Conservation (phyloP, 2,888 invertebrate genomes). For the Asteroscopus sphinx region DNA sequence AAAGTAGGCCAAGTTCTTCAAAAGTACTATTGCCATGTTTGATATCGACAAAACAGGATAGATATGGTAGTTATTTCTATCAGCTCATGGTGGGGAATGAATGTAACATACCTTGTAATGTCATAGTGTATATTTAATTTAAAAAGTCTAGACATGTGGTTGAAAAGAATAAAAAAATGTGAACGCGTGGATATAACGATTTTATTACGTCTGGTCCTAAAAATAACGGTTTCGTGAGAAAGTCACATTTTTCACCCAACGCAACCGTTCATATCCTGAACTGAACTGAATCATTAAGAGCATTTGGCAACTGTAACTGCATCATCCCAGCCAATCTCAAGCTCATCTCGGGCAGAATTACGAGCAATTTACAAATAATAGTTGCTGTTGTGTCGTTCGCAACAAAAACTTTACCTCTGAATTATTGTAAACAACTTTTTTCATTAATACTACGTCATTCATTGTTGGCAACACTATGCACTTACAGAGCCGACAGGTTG, state of each 20-base stretch:
- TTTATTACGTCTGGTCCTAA: constrained; percentile 18
- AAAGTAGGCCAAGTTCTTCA: constrained; percentile 42
- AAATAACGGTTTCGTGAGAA: constrained; percentile 34
- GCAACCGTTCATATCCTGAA: constrained; percentile 12
- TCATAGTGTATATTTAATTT: too few species aligned
- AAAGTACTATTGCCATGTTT: constrained; percentile 20
- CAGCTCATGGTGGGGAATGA: not conserved
- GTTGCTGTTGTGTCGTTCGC: constrained; percentile 36
- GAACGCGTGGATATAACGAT: constrained; percentile 8
- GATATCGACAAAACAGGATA: constrained; percentile 18
- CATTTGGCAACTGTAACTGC: constrained; percentile 40
- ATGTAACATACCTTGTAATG: not conserved
- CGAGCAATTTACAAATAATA: constrained; percentile 50
- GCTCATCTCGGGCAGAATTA: constrained; percentile 28
- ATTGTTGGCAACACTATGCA: constrained; percentile 41
- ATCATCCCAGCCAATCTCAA: constrained; percentile 18
- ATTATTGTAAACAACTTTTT: constrained; percentile 52
- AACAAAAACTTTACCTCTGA: constrained; percentile 56
- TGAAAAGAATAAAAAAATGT: not conserved
- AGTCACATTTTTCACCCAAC: constrained; percentile 26
- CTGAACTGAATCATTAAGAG: constrained; percentile 16
- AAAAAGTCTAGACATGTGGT: not conserved
- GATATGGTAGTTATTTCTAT: constrained; percentile 1
- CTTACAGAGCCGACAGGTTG: too few species aligned
- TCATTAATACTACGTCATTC: constrained; percentile 44